Evolutionary conservation across 2,113 vertebrate genomes (phyloP).

Genomic region (Xyliphius kryptos): DNA sequence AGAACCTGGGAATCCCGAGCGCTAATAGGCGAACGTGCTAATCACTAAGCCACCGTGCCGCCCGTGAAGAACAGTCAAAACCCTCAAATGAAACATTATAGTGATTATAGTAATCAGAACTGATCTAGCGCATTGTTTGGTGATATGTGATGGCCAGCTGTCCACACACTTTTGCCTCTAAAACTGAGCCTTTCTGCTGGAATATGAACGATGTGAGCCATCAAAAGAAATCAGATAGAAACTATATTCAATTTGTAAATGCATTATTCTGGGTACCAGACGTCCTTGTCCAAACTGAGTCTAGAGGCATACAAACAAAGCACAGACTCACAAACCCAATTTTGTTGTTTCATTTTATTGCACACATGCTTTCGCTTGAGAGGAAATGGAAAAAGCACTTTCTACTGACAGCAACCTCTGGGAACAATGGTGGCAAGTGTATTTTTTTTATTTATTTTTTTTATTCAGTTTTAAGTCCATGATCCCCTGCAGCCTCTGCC

Average conservation of each 20-base stretch:
- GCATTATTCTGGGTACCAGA: background rate
- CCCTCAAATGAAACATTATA: no score
- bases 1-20: no score
- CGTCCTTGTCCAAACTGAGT: background rate
- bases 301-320: background rate
- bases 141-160: no score
- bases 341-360: background rate
- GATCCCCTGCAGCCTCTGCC: slow-evolving; percentile 17
- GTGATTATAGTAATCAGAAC: no score
- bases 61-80: no score
- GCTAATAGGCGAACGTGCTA: no score
- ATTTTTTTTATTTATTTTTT: slow-evolving; percentile 16
- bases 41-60: no score
- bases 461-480: slow-evolving; percentile 1
- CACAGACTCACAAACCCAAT: background rate
- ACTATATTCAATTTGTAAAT: background rate
- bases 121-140: no score
- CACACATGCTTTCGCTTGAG: background rate
- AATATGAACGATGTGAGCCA: background rate
- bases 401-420: background rate
- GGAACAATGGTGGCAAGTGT: slow-evolving; percentile 3
- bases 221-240: background rate
- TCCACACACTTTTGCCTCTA: background rate
- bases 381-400: slow-evolving; percentile 1
- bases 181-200: background rate